Evolutionary conservation across 1,140 invertebrate species (phyloP).

Genomic region (Drosophila rhopaloa): DNA sequence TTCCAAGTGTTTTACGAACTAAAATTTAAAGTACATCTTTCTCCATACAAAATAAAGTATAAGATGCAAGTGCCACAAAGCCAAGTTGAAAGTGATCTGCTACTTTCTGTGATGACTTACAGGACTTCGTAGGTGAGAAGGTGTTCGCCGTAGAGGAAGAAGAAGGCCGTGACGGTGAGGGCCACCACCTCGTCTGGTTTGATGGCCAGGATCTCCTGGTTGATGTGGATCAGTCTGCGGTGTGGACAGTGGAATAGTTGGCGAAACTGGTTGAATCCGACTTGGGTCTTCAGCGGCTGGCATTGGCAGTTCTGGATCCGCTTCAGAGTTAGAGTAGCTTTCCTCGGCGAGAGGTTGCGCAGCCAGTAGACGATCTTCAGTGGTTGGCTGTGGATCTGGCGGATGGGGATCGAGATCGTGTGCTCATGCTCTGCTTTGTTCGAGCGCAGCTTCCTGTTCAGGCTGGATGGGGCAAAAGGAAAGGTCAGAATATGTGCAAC

Average conservation of each 20-base stretch:
- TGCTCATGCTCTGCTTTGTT: conserved; percentile 60
- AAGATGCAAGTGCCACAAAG: too few relatives aligned
- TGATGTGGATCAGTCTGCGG: conserved; percentile 61
- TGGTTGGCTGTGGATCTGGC: conserved; percentile 69
- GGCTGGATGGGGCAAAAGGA: conserved; percentile 15
- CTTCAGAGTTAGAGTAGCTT: conserved; percentile 47
- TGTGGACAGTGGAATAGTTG: conserved; percentile 77
- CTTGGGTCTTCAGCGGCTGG: conserved; percentile 55
- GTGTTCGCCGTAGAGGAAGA: conserved; percentile 69
- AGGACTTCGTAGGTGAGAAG: conserved; percentile 60
- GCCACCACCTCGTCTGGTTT: conserved; percentile 68
- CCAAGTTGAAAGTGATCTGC: too few relatives aligned
- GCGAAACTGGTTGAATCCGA: conserved; percentile 79
- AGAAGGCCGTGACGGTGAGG: conserved; percentile 52
- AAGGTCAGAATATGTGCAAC: not conserved
- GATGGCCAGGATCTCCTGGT: conserved; percentile 57
- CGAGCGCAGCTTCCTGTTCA: conserved; percentile 67
- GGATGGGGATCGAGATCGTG: conserved; percentile 55
- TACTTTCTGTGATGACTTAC: conserved; percentile 27
- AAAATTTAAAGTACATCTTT: too few relatives aligned
- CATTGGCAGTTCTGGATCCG: conserved; percentile 71
- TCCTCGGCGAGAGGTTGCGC: conserved; percentile 45
- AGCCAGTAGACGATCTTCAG: conserved; percentile 76
- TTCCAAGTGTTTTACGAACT: too few relatives aligned
- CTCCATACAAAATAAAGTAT: too few relatives aligned